Evolutionary conservation across 2,888 invertebrate species (phyloP), one percentile per base, ranked within the genome.

Genomic region (Aleiodes alternator): DNA sequence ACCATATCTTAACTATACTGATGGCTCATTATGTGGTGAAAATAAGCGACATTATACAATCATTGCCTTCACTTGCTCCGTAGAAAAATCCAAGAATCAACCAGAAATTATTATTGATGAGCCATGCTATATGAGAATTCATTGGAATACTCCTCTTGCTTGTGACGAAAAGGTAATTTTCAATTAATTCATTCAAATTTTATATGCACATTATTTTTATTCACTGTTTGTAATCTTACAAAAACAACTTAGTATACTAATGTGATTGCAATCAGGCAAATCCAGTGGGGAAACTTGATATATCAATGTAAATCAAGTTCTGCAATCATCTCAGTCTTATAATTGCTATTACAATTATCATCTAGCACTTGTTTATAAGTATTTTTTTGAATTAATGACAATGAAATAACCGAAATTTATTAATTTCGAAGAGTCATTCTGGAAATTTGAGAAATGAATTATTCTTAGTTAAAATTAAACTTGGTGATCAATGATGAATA

Each of bases 1-100:
- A 4, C 86, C 87, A 0, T 88, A 88, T 76, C 81, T 88, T 9
- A 88, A 87, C 82, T 88, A 88, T 51, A 88, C 88, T 1, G 77
- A 86, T 69, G 88, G 88, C 29, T 82, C 81, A 70, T 16, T 74
- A 53, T 88, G 87, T 53, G 72, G 53, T 8, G 79, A 77, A 50
- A 81, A 79, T 2, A 79, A 78, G 73, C 77, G 51, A 16, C 83
- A 79, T 48, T 84, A 85, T 51, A 88, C 88, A 16, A 69, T 83
- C 66, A 86, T 87, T 50, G 82, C 79, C 71, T 87, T 88, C 72
- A 78, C 82, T 59, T 88, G 87, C 71, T 84, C 83, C 9, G 64
- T 79, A 14, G 83, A 84, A 77, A 81, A 75, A 31, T 79, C 80
- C 0, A 4, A 77, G 3, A 76, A 72, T 29, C 12, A 29, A 74